phyloP scores from a whole-genome alignment of 2,797 vertebrate genomes.

The Acipenser oxyrinchus region DNA sequence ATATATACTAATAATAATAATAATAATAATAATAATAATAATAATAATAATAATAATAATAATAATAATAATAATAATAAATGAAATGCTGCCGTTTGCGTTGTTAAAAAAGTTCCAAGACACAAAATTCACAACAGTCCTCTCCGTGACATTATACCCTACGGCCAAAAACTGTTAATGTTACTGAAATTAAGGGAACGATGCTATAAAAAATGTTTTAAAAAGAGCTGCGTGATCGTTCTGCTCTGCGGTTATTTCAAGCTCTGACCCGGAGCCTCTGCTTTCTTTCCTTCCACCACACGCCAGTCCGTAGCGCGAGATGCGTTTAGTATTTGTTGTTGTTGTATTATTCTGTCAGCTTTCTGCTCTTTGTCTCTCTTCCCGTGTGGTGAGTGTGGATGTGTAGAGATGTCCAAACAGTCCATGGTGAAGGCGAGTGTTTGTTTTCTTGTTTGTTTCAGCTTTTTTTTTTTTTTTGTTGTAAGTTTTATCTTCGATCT shows the following conservation, averaged over 20 bases:
- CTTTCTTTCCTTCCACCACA: neutral
- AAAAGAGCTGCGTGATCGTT: neutral
- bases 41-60: too few species aligned
- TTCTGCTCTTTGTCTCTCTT: neutral
- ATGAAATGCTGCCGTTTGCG: too few species aligned
- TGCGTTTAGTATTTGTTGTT: neutral
- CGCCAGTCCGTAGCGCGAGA: neutral
- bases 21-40: too few species aligned
- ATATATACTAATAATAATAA: too few species aligned
- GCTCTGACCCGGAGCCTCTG: neutral
- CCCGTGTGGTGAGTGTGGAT: neutral
- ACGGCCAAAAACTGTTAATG: too few species aligned
- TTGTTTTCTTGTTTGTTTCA: neutral
- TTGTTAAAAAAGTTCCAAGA: too few species aligned
- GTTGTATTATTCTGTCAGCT: neutral
- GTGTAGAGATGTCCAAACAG: neutral
- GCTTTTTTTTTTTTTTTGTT: neutral
- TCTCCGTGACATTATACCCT: too few species aligned
- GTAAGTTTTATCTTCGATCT: conserved; percentile 5
- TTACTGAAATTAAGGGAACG: neutral
- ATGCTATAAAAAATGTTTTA: neutral
- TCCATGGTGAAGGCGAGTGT: too few species aligned
- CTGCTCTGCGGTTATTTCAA: neutral
- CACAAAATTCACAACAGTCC: too few species aligned
- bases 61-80: too few species aligned